Percentiles rank a stretch among this genome's conserved stretches.
Evolutionary conservation across 2,888 invertebrate genomes (phyloP).

Genomic region (Laspeyria flexula): DNA sequence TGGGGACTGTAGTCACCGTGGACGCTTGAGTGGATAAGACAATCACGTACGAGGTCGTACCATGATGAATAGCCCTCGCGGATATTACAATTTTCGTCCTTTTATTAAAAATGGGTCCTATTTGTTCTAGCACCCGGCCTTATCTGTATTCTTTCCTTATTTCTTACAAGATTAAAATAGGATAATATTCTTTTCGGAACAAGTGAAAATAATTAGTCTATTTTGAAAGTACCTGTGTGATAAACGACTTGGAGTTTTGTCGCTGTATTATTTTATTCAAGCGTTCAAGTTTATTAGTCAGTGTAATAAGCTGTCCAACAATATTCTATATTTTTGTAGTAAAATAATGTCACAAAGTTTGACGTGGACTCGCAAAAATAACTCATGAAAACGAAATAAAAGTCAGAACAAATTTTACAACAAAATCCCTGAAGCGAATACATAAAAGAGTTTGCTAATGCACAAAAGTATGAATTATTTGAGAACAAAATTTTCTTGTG

Average conservation of each 20-base stretch:
- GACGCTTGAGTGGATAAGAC: no score
- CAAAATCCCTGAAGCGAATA: slow-evolving; percentile 42
- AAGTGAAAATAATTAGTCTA: neutral
- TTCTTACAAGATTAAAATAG: slow-evolving; percentile 31
- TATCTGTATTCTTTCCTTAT: slow-evolving; percentile 38
- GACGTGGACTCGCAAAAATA: slow-evolving; percentile 25
- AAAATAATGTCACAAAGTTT: slow-evolving; percentile 23
- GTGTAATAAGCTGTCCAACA: neutral
- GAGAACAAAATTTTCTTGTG: slow-evolving; percentile 29
- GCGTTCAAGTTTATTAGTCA: neutral
- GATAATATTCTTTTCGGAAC: slow-evolving; percentile 15
- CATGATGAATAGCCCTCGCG: slow-evolving; percentile 55
- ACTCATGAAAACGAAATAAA: slow-evolving; percentile 30
- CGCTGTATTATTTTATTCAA: no score
- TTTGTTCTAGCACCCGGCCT: slow-evolving; percentile 24
- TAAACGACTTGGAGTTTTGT: neutral
- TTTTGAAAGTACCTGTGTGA: neutral
- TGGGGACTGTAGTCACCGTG: no score
- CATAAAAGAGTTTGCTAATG: slow-evolving; percentile 41
- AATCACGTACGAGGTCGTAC: slow-evolving; percentile 61
- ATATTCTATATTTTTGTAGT: slow-evolving; percentile 9
- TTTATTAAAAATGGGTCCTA: slow-evolving; percentile 39
- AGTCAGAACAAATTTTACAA: slow-evolving; percentile 38
- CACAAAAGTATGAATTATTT: slow-evolving; percentile 40
- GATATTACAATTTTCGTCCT: slow-evolving; percentile 46